Conservation (phyloP, 2,113 vertebrate genomes). For the Pseudois nayaur region DNA sequence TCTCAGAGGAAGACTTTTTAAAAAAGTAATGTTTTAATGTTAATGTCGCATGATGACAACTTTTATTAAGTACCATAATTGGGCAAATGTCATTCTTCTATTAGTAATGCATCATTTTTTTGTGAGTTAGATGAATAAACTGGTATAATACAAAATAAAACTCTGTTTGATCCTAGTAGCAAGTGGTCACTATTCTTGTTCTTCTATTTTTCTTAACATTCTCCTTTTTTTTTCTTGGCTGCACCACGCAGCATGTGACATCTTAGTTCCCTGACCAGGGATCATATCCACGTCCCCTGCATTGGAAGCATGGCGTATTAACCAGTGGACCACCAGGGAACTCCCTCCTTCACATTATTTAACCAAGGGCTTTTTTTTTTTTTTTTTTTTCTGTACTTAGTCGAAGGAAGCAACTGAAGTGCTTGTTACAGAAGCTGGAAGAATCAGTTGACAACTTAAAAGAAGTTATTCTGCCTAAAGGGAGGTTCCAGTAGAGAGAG, state of each 20-base stretch:
- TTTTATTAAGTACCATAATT: neutral
- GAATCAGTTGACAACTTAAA: neutral
- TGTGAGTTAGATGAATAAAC: neutral
- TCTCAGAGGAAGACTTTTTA: neutral
- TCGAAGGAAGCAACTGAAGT: neutral
- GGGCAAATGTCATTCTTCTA: neutral
- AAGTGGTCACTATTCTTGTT: neutral
- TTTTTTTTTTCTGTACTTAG: neutral
- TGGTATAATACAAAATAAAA: neutral
- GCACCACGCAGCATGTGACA: neutral
- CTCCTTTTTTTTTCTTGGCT: neutral
- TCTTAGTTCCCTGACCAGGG: neutral
- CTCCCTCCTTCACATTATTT: neutral
- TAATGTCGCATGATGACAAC: neutral
- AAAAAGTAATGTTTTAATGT: neutral
- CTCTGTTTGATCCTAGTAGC: neutral
- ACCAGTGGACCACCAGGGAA: neutral
- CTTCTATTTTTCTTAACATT: neutral
- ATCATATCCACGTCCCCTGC: neutral
- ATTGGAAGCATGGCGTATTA: neutral
- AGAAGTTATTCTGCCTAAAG: slow-evolving; percentile 1
- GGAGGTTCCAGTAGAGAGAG: neutral
- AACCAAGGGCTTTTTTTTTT: neutral
- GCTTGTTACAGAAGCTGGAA: neutral
- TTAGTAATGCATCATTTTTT: neutral